Evolutionary conservation across 37 sponge, comb jelly and placozoan species (phyloP).

Genomic region (Beroe ovata): DNA sequence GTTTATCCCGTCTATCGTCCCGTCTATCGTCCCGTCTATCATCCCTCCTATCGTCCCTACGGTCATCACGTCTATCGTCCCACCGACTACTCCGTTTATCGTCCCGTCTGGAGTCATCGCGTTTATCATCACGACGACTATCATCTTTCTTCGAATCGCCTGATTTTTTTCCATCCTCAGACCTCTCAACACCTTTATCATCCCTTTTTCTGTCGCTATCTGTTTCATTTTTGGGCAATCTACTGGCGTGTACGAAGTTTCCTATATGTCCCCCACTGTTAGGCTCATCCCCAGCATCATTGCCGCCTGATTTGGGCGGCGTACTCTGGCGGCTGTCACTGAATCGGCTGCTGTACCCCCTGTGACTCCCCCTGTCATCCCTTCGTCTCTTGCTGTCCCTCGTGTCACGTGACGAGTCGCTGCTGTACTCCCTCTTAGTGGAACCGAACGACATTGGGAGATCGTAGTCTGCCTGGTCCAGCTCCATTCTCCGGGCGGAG

Average conservation of each 20-base stretch:
- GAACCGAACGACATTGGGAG: constrained; percentile 29
- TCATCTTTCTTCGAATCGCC: too few relatives aligned
- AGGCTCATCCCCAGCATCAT: too few relatives aligned
- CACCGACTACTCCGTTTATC: not conserved
- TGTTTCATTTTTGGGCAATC: too few relatives aligned
- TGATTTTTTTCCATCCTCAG: too few relatives aligned
- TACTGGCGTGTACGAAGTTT: too few relatives aligned
- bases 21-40: constrained; percentile 8
- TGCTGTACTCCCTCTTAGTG: constrained; percentile 2
- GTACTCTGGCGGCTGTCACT: too few relatives aligned
- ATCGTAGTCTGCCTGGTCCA: constrained; percentile 19
- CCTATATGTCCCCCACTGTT: too few relatives aligned
- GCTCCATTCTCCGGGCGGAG: not conserved
- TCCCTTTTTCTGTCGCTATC: too few relatives aligned
- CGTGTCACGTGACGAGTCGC: not conserved
- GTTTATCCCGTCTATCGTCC: constrained; percentile 1
- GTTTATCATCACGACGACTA: too few relatives aligned
- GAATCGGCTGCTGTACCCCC: not conserved
- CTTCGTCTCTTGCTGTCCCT: constrained; percentile 33
- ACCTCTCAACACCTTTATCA: too few relatives aligned
- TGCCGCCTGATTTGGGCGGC: too few relatives aligned
- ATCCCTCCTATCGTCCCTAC: constrained; percentile 40
- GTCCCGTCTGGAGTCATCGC: not conserved
- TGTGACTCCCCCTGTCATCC: not conserved
- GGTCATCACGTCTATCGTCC: constrained; percentile 35